Base-by-base conservation (phyloP, 1,140 invertebrate genomes). In the Apis laboriosa region DNA sequence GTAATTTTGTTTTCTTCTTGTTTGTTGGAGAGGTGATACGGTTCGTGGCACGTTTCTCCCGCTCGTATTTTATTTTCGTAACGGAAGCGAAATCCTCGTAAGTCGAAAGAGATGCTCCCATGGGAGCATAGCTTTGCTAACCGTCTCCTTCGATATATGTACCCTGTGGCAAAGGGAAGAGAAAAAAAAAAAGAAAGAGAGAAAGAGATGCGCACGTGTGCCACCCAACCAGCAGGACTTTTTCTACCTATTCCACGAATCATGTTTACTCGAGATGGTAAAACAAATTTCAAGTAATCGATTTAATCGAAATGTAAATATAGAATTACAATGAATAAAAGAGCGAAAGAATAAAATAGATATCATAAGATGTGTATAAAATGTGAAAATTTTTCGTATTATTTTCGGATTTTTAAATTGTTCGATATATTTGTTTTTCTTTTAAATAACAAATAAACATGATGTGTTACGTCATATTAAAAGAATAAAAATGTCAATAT, bases 61-160 rank as follows among this genome's bases (percentile, higher is more conserved):
- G 21, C 79, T 73, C 64, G 66, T 77, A 64, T 79, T 85, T 89
- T 90, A 89, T 90, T 90, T 90, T 89, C 76, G 88, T 89, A 89
- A 90, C 90, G 90, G 90, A 86, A 90, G 80, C 82, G 56, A 83
- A 64, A 83, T 86, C 80, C 53, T 75, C 85, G 75, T 84, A 83
- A 58, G 55, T 28, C 55, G 77, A 72, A 53, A 68, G 66, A 77
- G 71, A 66, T 73, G 43, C 74, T 77, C 88, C 86, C 88, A 74
- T 72, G 86, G 84, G 82, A 84, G 60, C 24, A 51, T 74, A 76
- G 88, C 56, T 67, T 78, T 34, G 77, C 82, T 83, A 87, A 77
- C 88, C 67, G 88, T 89, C 88, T 83, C 80, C 82, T 84, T 84
- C 79, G 84, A 89, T 89, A 77, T 88, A 86, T 58, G 34, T 43